Conservation (phyloP, 2,888 invertebrate species). For the Pyrgus malvae region DNA sequence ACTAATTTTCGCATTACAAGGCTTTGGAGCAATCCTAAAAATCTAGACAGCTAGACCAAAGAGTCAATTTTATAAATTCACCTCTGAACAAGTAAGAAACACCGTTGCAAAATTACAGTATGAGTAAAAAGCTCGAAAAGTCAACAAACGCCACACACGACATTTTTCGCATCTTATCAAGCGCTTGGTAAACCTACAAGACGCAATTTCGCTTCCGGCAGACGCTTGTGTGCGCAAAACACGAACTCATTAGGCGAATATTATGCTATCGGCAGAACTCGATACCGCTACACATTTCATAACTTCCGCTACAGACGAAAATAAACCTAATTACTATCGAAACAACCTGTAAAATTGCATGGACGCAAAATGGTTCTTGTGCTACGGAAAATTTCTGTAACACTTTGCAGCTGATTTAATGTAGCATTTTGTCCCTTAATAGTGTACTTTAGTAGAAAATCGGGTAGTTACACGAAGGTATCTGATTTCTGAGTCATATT, state of each 20-base stretch:
- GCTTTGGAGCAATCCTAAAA: no score
- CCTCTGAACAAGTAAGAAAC: no score
- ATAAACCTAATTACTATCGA: background rate
- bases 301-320: conserved; percentile 2
- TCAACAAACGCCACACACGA: conserved; percentile 8
- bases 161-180: conserved; percentile 22
- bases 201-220: conserved; percentile 34
- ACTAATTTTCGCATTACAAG: no score
- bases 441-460: conserved; percentile 32
- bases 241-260: conserved; percentile 45
- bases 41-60: no score
- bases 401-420: conserved; percentile 38
- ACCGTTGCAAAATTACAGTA: no score
- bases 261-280: conserved; percentile 41
- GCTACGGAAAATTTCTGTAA: conserved; percentile 16
- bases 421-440: conserved; percentile 38
- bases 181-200: conserved; percentile 25
- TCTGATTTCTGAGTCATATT: conserved; percentile 19
- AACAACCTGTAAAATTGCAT: background rate
- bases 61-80: no score
- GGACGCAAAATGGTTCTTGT: conserved; percentile 3
- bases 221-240: conserved; percentile 38
- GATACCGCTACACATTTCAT: conserved; percentile 26
- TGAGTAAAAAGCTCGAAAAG: no score
- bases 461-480: conserved; percentile 24